A percentile compares a stretch with the other conserved stretches of the same genome.
Conservation (phyloP, 2,797 vertebrate genomes). For the Neostethus bicornis region DNA sequence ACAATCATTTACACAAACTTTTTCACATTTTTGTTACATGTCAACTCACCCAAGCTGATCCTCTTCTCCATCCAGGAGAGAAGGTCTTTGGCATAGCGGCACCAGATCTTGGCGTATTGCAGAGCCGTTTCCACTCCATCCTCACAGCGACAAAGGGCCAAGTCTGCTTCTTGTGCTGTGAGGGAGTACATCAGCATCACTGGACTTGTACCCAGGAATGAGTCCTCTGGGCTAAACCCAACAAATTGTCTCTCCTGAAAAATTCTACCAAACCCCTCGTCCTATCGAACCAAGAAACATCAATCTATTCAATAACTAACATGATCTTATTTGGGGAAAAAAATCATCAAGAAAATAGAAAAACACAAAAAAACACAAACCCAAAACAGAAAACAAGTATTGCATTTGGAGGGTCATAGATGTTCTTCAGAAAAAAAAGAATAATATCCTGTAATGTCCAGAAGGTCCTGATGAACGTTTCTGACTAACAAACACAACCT, state of each 20-base stretch:
- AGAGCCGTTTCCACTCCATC: constrained; percentile 89
- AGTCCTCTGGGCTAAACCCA: constrained; percentile 23
- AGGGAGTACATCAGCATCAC: constrained; percentile 80
- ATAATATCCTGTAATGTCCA: constrained; percentile 36
- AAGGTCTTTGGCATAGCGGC: constrained; percentile 92
- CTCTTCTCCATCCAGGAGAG: constrained; percentile 92
- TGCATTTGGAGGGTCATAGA: constrained; percentile 47
- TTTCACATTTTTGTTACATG: constrained; percentile 15
- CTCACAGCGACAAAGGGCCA: constrained; percentile 83
- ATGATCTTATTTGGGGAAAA: constrained; percentile 15
- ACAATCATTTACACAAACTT: constrained; percentile 12
- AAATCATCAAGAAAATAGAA: constrained; percentile 10
- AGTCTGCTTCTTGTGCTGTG: constrained; percentile 88
- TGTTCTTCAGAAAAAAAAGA: constrained; percentile 35
- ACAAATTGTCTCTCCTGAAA: constrained; percentile 5
- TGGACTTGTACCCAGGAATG: constrained; percentile 38
- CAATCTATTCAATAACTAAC: constrained; percentile 8
- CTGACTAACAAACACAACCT: constrained; percentile 4
- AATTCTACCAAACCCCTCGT: constrained; percentile 9
- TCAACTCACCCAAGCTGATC: constrained; percentile 82
- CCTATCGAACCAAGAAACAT: constrained; percentile 12
- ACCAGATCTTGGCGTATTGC: constrained; percentile 92
- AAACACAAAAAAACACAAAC: constrained; percentile 34
- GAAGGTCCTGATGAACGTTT: constrained; percentile 4
- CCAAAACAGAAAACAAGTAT: constrained; percentile 55